Percentiles rank a stretch among this genome's conserved stretches.
These are phyloP conservation scores for Tachysurus fulvidraco DNA, from an alignment of 2,113 vertebrate species.

Conservation along the genomic window DNA sequence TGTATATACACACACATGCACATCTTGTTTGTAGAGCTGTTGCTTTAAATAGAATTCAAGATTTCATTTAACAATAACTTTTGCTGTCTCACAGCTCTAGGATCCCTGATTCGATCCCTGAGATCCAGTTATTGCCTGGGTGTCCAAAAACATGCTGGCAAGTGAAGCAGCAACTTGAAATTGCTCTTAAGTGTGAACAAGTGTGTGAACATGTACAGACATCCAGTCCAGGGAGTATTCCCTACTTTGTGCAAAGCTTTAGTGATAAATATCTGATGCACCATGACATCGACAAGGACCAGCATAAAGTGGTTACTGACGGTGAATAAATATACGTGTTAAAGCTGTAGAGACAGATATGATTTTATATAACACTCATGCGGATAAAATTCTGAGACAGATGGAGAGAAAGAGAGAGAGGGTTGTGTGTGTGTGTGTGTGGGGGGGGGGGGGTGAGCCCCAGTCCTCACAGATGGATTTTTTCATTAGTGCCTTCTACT, in stretches of 20 bases:
- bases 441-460: not conserved
- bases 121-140: not conserved
- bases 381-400: not conserved
- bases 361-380: not conserved
- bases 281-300: not conserved
- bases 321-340: not conserved
- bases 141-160: not conserved
- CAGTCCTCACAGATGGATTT: constrained; percentile 7
- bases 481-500: constrained; percentile 28
- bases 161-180: not conserved
- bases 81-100: not conserved
- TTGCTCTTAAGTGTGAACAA: not conserved
- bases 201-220: not conserved
- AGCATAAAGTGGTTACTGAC: not conserved
- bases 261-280: not conserved
- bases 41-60: not conserved
- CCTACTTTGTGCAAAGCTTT: not conserved
- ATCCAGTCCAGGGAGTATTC: not conserved
- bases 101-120: not conserved
- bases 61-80: not conserved
- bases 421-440: not conserved
- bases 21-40: not conserved
- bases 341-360: not conserved
- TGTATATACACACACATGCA: not conserved
- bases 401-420: not conserved